Conservation (phyloP, 2,113 vertebrate genomes). For the Edolisoma coerulescens region DNA sequence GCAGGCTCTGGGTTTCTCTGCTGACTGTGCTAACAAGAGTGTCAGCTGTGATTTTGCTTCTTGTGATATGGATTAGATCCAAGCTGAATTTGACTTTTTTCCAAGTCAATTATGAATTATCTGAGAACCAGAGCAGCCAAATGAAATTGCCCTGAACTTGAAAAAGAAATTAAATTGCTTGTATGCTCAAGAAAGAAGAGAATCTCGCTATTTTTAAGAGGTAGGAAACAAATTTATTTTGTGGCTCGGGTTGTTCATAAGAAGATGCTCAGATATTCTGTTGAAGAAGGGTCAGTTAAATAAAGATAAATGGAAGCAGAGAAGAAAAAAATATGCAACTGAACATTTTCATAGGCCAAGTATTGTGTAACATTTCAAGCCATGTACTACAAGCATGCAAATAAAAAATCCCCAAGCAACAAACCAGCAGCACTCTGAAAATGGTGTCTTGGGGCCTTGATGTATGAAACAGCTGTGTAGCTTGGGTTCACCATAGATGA, state of each 20-base stretch:
- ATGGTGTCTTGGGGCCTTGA: neutral
- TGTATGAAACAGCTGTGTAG: neutral
- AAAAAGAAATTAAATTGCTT: conserved; percentile 17
- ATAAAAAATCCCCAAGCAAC: neutral
- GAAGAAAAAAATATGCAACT: neutral
- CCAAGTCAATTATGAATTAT: conserved; percentile 55
- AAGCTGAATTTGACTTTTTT: conserved; percentile 48
- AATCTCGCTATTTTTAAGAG: neutral
- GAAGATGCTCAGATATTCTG: neutral
- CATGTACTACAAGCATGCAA: neutral
- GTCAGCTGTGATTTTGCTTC: conserved; percentile 53
- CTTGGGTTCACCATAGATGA: neutral
- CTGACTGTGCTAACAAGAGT: conserved; percentile 26
- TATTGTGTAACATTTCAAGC: neutral
- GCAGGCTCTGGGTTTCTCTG: conserved; percentile 1
- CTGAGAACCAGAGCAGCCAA: conserved; percentile 31
- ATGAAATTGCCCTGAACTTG: conserved; percentile 6
- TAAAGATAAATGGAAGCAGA: neutral
- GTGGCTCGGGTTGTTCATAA: neutral
- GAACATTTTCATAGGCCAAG: neutral
- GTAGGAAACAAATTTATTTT: neutral
- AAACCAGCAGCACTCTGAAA: neutral
- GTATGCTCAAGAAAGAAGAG: neutral
- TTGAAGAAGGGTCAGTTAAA: neutral
- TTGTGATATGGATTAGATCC: conserved; percentile 35